Percentiles rank a stretch among this genome's conserved stretches.
These are phyloP conservation scores for Pardosa pseudoannulata DNA, from an alignment of 2,888 invertebrate genomes.

Conservation along the genomic window DNA sequence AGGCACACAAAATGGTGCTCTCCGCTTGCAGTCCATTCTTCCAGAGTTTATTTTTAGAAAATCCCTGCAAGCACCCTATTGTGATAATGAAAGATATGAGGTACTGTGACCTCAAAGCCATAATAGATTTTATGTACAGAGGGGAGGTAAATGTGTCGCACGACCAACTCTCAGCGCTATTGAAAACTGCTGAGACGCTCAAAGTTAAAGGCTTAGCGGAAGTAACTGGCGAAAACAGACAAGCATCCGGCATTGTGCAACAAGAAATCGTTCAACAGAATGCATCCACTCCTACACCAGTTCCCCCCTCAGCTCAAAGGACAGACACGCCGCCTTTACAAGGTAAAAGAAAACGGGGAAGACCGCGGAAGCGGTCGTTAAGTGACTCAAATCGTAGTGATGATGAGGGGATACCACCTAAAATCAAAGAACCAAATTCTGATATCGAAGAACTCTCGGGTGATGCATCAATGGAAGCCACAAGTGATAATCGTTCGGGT, in stretches of 20 bases:
- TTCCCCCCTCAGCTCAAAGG: slow-evolving; percentile 53
- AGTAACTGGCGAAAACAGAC: slow-evolving; percentile 86
- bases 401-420: slow-evolving; percentile 62
- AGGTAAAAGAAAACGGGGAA: slow-evolving; percentile 68
- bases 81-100: slow-evolving; percentile 94
- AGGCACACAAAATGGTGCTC: slow-evolving; percentile 94
- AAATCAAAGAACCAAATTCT: slow-evolving; percentile 72
- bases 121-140: slow-evolving; percentile 96
- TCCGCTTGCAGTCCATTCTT: slow-evolving; percentile 96
- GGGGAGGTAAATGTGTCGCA: slow-evolving; percentile 96
- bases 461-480: slow-evolving; percentile 67
- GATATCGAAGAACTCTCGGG: slow-evolving; percentile 70
- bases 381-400: slow-evolving; percentile 70
- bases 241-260: slow-evolving; percentile 65
- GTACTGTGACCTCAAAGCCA: slow-evolving; percentile 91
- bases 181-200: slow-evolving; percentile 93
- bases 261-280: slow-evolving; percentile 55
- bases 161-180: slow-evolving; percentile 90
- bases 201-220: slow-evolving; percentile 88
- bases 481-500: slow-evolving; percentile 65
- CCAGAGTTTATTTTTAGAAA: slow-evolving; percentile 91
- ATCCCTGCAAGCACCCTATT: slow-evolving; percentile 95
- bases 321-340: slow-evolving; percentile 70
- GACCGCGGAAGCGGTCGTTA: slow-evolving; percentile 68
- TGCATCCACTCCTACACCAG: slow-evolving; percentile 6